Evolutionary conservation across 1,140 invertebrate genomes (phyloP).

Genomic region (Ruditapes philippinarum): DNA sequence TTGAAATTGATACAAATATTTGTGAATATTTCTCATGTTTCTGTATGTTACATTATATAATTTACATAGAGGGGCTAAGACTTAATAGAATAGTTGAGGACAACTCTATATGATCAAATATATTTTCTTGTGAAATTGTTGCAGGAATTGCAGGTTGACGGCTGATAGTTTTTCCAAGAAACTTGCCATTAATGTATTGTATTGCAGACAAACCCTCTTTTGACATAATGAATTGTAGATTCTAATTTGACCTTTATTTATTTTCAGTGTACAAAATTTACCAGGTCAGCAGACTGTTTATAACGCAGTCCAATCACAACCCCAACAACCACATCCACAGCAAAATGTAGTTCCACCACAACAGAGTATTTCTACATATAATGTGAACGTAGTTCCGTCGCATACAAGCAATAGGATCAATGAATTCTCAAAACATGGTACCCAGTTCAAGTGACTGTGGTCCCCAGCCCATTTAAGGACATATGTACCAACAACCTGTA

Average conservation of each 20-base stretch:
- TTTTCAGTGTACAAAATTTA: slow-evolving; percentile 43
- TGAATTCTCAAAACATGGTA: slow-evolving; percentile 34
- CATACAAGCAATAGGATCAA: slow-evolving; percentile 35
- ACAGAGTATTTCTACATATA: slow-evolving; percentile 55
- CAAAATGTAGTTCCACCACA: slow-evolving; percentile 65
- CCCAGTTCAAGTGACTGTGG: slow-evolving; percentile 44
- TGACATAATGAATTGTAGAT: neutral
- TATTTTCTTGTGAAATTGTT: too few species aligned
- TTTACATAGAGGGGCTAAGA: too few species aligned
- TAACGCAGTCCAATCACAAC: slow-evolving; percentile 16
- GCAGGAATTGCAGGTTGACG: too few species aligned
- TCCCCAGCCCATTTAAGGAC: too few species aligned
- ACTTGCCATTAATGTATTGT: too few species aligned
- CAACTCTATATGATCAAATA: neutral
- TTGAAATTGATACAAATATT: too few species aligned
- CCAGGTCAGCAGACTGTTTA: slow-evolving; percentile 13
- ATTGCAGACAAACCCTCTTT: too few species aligned
- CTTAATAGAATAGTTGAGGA: too few species aligned
- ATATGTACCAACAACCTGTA: slow-evolving; percentile 63
- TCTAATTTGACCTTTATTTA: neutral
- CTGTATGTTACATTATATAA: too few species aligned
- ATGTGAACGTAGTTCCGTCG: slow-evolving; percentile 25
- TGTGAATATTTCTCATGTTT: too few species aligned
- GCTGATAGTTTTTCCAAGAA: too few species aligned
- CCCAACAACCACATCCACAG: slow-evolving; percentile 46